Evolutionary conservation across 2,797 vertebrate genomes (phyloP).

Genomic region (Oreortyx pictus): DNA sequence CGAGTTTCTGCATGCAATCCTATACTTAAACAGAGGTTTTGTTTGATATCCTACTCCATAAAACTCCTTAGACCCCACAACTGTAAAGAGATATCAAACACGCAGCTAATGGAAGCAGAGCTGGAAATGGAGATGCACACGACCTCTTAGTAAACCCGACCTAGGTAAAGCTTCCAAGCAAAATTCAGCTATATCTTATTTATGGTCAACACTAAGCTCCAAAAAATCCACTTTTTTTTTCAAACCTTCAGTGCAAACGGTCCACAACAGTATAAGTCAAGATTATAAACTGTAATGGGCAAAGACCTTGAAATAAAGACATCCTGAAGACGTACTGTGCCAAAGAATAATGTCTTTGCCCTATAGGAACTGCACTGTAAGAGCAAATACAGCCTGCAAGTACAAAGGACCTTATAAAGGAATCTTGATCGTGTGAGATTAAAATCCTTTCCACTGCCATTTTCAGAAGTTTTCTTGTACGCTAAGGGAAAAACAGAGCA

Average conservation of each 20-base stretch:
- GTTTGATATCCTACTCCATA: not conserved
- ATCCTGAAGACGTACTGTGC: not conserved
- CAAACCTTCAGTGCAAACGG: not conserved
- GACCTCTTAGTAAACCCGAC: not conserved
- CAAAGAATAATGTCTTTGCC: not conserved
- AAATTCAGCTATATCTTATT: not conserved
- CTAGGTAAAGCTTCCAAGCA: not conserved
- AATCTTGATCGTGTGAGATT: not conserved
- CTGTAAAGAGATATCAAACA: not conserved
- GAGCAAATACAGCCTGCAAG: not conserved
- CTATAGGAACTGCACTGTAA: not conserved
- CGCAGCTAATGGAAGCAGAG: not conserved
- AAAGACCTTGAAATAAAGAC: not conserved
- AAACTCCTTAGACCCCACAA: not conserved
- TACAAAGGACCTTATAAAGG: not conserved
- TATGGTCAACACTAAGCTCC: not conserved
- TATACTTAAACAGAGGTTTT: not conserved
- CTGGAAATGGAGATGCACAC: not conserved
- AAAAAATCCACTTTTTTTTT: not conserved
- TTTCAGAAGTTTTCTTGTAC: not conserved
- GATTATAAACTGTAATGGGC: not conserved
- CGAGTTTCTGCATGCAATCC: not conserved
- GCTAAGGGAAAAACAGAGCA: not conserved
- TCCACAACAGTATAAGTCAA: not conserved
- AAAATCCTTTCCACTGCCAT: not conserved